phyloP scores from a whole-genome alignment of 2,888 invertebrate genomes.

The Agrenia bidenticulata region DNA sequence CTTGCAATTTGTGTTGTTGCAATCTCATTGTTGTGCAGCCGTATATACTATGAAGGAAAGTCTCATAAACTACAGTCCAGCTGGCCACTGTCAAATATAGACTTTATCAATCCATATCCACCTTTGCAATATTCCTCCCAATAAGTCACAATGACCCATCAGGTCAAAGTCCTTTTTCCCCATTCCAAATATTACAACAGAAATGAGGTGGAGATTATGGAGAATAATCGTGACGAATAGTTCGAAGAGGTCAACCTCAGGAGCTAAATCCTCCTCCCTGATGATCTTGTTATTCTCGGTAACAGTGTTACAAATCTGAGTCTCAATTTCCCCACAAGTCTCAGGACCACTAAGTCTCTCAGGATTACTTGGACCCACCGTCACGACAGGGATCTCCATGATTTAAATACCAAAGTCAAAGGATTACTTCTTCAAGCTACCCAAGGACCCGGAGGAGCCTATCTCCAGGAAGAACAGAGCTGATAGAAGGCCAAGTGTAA shows the following conservation, averaged over 20 bases:
- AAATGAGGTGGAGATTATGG: too few relatives aligned
- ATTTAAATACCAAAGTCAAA: too few relatives aligned
- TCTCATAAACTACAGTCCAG: too few relatives aligned
- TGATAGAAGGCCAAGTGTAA: constrained; percentile 18
- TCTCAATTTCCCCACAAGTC: not conserved
- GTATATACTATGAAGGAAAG: too few relatives aligned
- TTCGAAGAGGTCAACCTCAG: too few relatives aligned
- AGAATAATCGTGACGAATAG: too few relatives aligned
- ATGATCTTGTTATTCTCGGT: too few relatives aligned
- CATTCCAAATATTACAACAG: too few relatives aligned
- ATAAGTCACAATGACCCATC: too few relatives aligned
- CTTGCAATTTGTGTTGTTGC: not conserved
- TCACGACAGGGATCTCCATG: not conserved
- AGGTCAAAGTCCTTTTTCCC: too few relatives aligned
- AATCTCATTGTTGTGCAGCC: not conserved
- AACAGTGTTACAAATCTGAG: too few relatives aligned
- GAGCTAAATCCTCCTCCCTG: too few relatives aligned
- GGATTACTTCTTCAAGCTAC: constrained; percentile 1
- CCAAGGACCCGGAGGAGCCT: not conserved
- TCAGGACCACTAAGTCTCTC: not conserved
- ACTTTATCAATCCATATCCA: constrained; percentile 8
- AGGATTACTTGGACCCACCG: not conserved
- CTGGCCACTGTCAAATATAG: constrained; percentile 7
- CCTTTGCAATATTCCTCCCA: not conserved
- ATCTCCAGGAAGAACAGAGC: not conserved